Base-by-base conservation (phyloP, 2,113 vertebrate genomes). In the Tapirus terrestris region DNA sequence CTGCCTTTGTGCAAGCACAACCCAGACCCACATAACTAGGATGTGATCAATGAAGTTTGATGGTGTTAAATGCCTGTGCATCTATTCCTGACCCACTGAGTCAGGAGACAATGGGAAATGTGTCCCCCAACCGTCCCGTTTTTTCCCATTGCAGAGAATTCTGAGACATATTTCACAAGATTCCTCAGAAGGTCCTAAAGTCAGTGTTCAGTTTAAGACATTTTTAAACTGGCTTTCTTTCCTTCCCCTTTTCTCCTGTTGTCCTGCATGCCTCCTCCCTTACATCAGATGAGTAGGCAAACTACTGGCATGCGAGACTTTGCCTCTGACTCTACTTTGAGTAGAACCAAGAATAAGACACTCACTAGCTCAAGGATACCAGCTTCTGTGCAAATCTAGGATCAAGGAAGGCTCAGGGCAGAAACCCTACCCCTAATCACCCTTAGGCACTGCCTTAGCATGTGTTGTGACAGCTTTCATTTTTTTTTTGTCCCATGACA, bases 71-170 rank as follows among this genome's bases (percentile, higher is more conserved):
- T 73, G 12, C 4, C 25, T 76, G 4, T 67, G 18, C 9, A 23
- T 31, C 8, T 43, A n/a, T 94, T 85, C 0, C 11, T 72, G n/a
- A 72, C 36, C 7, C 16, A 7, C 48, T 1, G 6, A 27, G 9
- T 56, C 43, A 67, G 18, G 20, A 70, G 18, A 63, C 48, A 92
- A 29, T 16, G 5, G 33, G 29, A 84, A 93, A 58, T 39, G 7
- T 18, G 18, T 1, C 10, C 27, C 5, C 0, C 0, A 16, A 1
- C 29, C 10, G 1, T 36, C 9, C 39, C 17, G 5, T 33, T 14
- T 51, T 56, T 20, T 51, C 5, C 3, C 53, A 4, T 25, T 91
- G 51, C 4, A 91, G 51, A 45, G 17, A 87, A 8, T 83, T 93
- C 36, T 94, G 31, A 79, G 21, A 73, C n/a, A 31, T 6, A 58